phyloP scores from a whole-genome alignment of 2,888 invertebrate genomes.

The Luperina testacea region DNA sequence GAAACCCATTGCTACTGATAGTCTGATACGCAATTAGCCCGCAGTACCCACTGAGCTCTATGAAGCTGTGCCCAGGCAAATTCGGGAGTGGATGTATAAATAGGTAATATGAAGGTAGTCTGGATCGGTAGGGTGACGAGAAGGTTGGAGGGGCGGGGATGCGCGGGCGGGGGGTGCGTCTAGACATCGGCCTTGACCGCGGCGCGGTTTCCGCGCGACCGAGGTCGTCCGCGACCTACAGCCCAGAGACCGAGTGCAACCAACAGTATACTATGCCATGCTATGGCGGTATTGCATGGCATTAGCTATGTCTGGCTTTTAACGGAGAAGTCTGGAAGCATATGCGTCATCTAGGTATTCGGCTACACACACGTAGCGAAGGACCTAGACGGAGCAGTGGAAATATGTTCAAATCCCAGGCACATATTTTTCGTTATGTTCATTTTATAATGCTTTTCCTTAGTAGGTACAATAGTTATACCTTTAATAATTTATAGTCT shows the following conservation, averaged over 20 bases:
- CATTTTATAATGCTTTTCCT: neutral
- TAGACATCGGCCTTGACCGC: conserved; percentile 89
- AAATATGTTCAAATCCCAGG: neutral
- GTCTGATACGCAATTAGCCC: too few relatives aligned
- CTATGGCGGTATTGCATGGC: conserved; percentile 32
- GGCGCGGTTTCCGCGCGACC: conserved; percentile 87
- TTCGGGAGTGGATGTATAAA: conserved; percentile 79
- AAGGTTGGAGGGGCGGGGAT: conserved; percentile 67
- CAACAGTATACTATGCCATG: conserved; percentile 64
- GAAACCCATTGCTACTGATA: too few relatives aligned
- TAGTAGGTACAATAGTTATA: neutral
- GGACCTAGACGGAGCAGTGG: neutral
- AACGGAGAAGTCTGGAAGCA: conserved; percentile 5
- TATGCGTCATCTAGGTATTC: neutral
- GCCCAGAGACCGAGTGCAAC: conserved; percentile 85
- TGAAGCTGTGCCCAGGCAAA: conserved; percentile 80
- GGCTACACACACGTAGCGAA: neutral
- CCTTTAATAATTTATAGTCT: neutral
- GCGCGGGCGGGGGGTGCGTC: conserved; percentile 80
- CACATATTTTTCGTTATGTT: neutral
- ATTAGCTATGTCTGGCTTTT: conserved; percentile 19
- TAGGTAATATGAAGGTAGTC: conserved; percentile 75
- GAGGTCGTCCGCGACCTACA: conserved; percentile 84
- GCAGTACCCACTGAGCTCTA: conserved; percentile 64
- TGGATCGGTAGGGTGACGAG: conserved; percentile 66